phyloP scores from a whole-genome alignment of 1,140 invertebrate genomes.

The Vollenhovia emeryi region DNA sequence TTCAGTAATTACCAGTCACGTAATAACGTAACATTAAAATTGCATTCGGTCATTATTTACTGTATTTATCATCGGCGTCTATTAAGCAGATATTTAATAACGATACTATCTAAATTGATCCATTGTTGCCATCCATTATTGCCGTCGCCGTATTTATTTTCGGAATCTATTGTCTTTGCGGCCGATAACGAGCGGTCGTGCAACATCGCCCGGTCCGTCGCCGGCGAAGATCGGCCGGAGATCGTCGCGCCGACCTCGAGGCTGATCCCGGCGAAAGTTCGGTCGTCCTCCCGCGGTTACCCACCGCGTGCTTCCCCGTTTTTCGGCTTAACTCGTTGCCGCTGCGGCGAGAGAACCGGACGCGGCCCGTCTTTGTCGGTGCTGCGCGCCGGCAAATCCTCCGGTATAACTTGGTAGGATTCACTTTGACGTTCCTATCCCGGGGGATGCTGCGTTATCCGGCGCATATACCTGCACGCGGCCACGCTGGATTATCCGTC shows the following conservation, averaged over 20 bases:
- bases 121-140: constrained; percentile 11
- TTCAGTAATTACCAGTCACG: constrained; percentile 8
- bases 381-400: constrained; percentile 53
- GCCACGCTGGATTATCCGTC: constrained; percentile 62
- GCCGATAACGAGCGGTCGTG: not conserved
- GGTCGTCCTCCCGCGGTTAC: not conserved
- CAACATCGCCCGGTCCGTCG: not conserved
- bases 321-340: constrained; percentile 27
- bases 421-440: constrained; percentile 53
- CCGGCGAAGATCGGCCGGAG: too few relatives aligned
- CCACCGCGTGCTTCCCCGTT: not conserved
- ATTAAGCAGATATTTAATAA: constrained; percentile 23
- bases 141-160: constrained; percentile 7
- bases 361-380: not conserved
- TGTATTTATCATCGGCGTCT: constrained; percentile 19
- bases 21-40: constrained; percentile 41
- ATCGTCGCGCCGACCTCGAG: not conserved
- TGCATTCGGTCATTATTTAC: constrained; percentile 24
- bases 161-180: not conserved
- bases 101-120: constrained; percentile 20
- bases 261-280: constrained; percentile 25
- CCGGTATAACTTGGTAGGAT: constrained; percentile 34
- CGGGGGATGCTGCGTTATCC: constrained; percentile 34
- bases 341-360: not conserved
- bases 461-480: not conserved